phyloP scores from a whole-genome alignment of 2,888 invertebrate genomes.

The Standfussiana lucernea region DNA sequence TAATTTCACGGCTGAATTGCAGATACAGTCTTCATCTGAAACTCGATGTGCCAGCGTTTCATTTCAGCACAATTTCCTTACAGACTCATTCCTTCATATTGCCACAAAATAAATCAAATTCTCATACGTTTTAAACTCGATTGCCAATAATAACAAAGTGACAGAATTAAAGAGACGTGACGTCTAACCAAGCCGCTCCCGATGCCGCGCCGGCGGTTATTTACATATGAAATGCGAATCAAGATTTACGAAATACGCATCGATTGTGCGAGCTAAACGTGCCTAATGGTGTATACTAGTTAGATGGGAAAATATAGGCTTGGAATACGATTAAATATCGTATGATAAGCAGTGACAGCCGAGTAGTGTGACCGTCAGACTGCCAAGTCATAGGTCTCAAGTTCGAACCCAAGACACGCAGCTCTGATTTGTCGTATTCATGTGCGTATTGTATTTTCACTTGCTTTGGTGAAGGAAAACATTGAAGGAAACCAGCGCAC shows the following conservation, averaged over 20 bases:
- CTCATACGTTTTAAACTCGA: slow-evolving; percentile 28
- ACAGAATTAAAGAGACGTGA: slow-evolving; percentile 47
- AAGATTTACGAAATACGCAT: slow-evolving; percentile 48
- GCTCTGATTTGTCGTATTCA: too few species aligned
- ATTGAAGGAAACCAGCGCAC: too few species aligned
- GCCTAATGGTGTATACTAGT: background rate
- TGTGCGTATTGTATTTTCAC: too few species aligned
- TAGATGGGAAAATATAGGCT: background rate
- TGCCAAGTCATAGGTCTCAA: too few species aligned
- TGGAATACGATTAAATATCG: background rate
- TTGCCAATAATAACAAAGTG: slow-evolving; percentile 52
- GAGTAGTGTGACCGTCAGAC: too few species aligned
- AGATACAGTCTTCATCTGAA: too few species aligned
- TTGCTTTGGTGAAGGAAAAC: too few species aligned
- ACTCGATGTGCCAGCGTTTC: too few species aligned
- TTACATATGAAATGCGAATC: slow-evolving; percentile 54
- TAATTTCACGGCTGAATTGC: too few species aligned
- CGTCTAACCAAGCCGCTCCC: slow-evolving; percentile 26
- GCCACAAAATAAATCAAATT: slow-evolving; percentile 34
- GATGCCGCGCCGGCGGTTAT: too few species aligned
- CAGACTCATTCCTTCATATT: slow-evolving; percentile 10
- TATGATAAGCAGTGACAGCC: too few species aligned
- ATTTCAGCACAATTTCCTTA: slow-evolving; percentile 3
- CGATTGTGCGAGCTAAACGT: slow-evolving; percentile 20
- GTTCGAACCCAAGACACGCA: too few species aligned